Conservation (phyloP, 2,888 invertebrate species). For the Cataglyphis rosenhaueri region DNA sequence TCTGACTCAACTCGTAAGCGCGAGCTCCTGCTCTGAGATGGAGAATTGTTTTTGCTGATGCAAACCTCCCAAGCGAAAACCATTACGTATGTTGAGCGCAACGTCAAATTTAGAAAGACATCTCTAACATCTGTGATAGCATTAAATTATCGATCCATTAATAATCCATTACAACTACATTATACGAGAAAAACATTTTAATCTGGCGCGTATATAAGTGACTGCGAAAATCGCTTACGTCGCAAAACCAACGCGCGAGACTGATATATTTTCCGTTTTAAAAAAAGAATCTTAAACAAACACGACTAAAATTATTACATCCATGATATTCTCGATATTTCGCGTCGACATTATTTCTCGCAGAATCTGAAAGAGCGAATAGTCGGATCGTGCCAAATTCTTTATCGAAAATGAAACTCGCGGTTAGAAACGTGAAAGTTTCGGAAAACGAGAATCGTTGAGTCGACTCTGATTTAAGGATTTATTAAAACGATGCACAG, state of each 20-base stretch:
- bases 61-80: neutral
- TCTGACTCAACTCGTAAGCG: slow-evolving; percentile 12
- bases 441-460: slow-evolving; percentile 14
- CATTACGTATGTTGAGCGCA: neutral
- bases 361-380: neutral
- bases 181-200: neutral
- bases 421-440: slow-evolving; percentile 39
- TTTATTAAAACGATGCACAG: neutral
- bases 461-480: neutral
- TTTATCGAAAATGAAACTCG: slow-evolving; percentile 58
- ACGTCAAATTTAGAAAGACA: slow-evolving; percentile 23
- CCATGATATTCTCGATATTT: too few relatives aligned
- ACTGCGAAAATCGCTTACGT: neutral
- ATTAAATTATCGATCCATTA: neutral
- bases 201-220: neutral
- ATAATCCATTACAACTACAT: neutral
- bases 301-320: too few relatives aligned
- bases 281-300: neutral
- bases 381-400: neutral
- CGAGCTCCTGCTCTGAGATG: slow-evolving; percentile 11
- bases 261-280: neutral
- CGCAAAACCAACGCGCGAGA: neutral
- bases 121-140: neutral
- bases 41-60: slow-evolving; percentile 27
- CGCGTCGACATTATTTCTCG: neutral